phyloP scores from a whole-genome alignment of 2,113 vertebrate species.

The Tragelaphus scriptus region DNA sequence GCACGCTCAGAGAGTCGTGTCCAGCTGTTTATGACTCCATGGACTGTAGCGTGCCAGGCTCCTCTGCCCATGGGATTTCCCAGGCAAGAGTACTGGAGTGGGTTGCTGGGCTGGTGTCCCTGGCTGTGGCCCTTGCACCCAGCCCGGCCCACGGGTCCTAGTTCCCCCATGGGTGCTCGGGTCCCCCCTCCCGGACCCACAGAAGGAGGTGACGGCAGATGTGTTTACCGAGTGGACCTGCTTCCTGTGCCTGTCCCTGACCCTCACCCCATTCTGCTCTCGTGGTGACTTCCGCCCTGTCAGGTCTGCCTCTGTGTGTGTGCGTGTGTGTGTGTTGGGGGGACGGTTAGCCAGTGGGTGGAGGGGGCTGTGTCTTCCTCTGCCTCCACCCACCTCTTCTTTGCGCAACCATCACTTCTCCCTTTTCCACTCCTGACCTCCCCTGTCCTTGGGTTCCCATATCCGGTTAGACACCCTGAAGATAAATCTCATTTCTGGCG shows the following conservation, averaged over 20 bases:
- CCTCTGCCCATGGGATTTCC: neutral
- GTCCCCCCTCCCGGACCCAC: rapidly evolving
- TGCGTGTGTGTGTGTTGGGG: neutral
- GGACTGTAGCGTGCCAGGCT: neutral
- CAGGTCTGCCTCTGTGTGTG: neutral
- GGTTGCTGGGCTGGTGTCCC: neutral
- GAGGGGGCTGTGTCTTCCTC: neutral
- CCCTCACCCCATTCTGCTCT: no score
- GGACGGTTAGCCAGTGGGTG: neutral
- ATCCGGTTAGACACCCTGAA: neutral
- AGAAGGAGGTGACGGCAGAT: neutral
- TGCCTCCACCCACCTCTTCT: neutral
- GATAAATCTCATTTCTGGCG: neutral
- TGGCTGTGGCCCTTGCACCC: neutral
- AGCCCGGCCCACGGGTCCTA: no score
- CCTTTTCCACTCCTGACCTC: neutral
- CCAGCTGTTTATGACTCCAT: neutral
- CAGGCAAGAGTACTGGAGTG: neutral
- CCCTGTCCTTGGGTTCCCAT: neutral
- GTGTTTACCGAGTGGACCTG: neutral
- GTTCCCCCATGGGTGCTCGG: neutral
- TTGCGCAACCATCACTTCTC: neutral
- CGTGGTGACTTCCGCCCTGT: neutral
- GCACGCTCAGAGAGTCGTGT: neutral
- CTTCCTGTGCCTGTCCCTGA: neutral